Evolutionary conservation across 2,113 vertebrate genomes (phyloP).

Genomic region (Mesocricetus auratus): DNA sequence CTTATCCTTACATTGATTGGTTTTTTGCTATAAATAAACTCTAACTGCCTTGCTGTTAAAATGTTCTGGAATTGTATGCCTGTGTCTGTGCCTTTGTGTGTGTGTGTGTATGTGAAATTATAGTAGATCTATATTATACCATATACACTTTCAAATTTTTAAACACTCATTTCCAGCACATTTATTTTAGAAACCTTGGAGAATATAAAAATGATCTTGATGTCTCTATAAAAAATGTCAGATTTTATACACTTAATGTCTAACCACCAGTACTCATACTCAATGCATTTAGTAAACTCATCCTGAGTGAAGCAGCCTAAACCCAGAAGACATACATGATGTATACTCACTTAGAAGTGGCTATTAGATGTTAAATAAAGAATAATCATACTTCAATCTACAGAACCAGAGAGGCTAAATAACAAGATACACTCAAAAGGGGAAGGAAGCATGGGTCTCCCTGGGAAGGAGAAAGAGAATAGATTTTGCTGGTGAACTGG

Average conservation of each 20-base stretch:
- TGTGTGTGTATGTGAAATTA: not conserved
- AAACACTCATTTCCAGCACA: not conserved
- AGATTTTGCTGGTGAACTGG: not conserved
- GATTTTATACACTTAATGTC: not conserved
- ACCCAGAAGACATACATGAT: not conserved
- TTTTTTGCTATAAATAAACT: not conserved
- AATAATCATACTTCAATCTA: not conserved
- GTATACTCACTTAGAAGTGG: not conserved
- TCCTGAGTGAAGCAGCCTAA: not conserved
- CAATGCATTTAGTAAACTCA: not conserved
- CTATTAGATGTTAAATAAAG: not conserved
- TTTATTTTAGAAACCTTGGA: not conserved
- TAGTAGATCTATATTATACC: not conserved
- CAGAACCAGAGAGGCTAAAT: not conserved
- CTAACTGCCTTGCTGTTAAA: not conserved
- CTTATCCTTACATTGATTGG: not conserved
- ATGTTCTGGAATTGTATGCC: not conserved
- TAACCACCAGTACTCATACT: not conserved
- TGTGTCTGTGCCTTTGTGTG: not conserved
- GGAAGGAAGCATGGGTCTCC: not conserved
- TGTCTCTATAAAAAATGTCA: not conserved
- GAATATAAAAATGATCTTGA: not conserved
- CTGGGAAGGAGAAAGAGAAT: not conserved
- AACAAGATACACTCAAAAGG: not conserved
- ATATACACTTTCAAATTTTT: not conserved